These are phyloP conservation scores for Idris sp. DNA, from an alignment of 1,140 invertebrate species.

Conservation along the genomic window DNA sequence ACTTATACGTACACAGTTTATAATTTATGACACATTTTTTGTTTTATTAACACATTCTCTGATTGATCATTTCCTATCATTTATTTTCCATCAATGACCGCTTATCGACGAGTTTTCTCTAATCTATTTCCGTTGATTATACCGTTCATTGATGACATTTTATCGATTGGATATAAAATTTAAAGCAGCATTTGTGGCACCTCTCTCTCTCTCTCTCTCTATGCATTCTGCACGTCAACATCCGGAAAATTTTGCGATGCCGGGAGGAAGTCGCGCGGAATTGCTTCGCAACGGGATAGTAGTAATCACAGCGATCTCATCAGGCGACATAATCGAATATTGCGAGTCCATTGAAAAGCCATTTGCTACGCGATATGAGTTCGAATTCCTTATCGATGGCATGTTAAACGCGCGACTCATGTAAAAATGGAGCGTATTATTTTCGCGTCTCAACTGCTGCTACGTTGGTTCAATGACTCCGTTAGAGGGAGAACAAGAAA, in stretches of 20 bases:
- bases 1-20: no score
- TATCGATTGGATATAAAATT: slow-evolving; percentile 13
- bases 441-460: not conserved
- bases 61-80: no score
- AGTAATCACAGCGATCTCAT: slow-evolving; percentile 53
- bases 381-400: slow-evolving; percentile 15
- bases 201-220: no score
- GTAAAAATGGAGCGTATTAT: not conserved
- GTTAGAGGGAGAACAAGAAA: not conserved
- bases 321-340: slow-evolving; percentile 59
- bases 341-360: slow-evolving; percentile 49
- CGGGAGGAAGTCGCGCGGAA: slow-evolving; percentile 44
- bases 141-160: not conserved
- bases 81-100: no score
- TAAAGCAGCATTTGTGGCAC: slow-evolving; percentile 20
- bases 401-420: slow-evolving; percentile 2
- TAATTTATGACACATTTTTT: no score
- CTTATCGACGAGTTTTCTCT: no score
- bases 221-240: slow-evolving; percentile 23
- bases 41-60: no score
- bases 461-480: not conserved
- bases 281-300: slow-evolving; percentile 48
- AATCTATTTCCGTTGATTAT: not conserved
- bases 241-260: slow-evolving; percentile 42
- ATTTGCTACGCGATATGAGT: slow-evolving; percentile 43